Conservation (phyloP, 2,888 invertebrate genomes). For the Drosophila yooni region DNA sequence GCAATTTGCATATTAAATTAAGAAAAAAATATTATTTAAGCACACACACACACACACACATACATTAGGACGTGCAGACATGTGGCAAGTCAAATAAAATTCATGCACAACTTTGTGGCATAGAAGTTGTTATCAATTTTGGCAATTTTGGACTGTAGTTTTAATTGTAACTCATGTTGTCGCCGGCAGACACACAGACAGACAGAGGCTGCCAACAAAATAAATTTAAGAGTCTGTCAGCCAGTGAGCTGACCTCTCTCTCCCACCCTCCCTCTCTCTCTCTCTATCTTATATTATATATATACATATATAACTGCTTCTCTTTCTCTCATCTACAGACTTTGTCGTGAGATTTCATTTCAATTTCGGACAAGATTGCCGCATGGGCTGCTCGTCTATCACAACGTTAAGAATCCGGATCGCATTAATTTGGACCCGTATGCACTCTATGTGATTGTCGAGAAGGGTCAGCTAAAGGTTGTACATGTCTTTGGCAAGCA, state of each 20-base stretch:
- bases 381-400: slow-evolving; percentile 94
- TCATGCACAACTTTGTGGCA: slow-evolving; percentile 60
- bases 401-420: slow-evolving; percentile 94
- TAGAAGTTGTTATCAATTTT: slow-evolving; percentile 39
- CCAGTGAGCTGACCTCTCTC: neutral
- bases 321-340: slow-evolving; percentile 85
- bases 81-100: slow-evolving; percentile 59
- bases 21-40: slow-evolving; percentile 61
- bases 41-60: slow-evolving; percentile 17
- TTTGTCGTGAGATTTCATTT: slow-evolving; percentile 95
- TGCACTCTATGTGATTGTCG: slow-evolving; percentile 95
- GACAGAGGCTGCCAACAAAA: slow-evolving; percentile 48
- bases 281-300: neutral
- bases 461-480: slow-evolving; percentile 95
- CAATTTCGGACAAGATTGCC: slow-evolving; percentile 94
- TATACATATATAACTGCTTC: neutral
- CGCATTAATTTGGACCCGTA: slow-evolving; percentile 93
- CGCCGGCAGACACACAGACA: slow-evolving; percentile 29
- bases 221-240: slow-evolving; percentile 60
- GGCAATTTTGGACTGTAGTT: slow-evolving; percentile 63
- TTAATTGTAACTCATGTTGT: slow-evolving; percentile 73
- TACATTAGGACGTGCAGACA: neutral
- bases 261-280: neutral
- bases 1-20: slow-evolving; percentile 77
- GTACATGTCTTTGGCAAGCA: slow-evolving; percentile 96